Conservation (phyloP, 2,113 vertebrate species). For the Tachycineta bicolor region DNA sequence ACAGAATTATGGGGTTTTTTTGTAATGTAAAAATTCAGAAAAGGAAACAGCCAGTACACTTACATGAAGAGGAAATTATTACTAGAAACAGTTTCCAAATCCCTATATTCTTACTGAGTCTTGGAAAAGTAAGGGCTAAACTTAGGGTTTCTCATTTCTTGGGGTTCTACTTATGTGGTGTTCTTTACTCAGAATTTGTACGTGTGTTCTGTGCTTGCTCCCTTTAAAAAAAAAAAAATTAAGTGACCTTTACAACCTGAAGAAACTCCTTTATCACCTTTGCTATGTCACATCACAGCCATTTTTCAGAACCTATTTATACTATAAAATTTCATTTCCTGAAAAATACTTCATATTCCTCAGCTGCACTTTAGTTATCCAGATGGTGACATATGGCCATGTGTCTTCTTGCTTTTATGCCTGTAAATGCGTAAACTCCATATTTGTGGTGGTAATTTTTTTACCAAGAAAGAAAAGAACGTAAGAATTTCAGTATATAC, state of each 20-base stretch:
- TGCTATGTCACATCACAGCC: background rate
- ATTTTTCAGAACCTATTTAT: background rate
- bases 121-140: background rate
- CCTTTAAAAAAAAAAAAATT: background rate
- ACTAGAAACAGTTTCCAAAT: constrained; percentile 7
- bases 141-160: constrained; percentile 24
- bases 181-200: background rate
- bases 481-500: background rate
- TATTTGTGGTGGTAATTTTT: background rate
- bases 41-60: background rate
- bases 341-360: background rate
- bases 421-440: background rate
- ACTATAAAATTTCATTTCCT: background rate
- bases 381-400: background rate
- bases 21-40: background rate
- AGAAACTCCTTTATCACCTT: background rate
- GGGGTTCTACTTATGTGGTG: background rate
- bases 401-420: background rate
- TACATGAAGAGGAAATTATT: background rate
- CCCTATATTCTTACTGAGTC: background rate
- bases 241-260: background rate
- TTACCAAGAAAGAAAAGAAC: background rate
- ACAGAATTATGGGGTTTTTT: background rate
- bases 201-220: background rate
- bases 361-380: background rate